These are phyloP conservation scores for Pelecanoides urinatrix DNA, from an alignment of 2,113 vertebrate genomes.

Conservation along the genomic window DNA sequence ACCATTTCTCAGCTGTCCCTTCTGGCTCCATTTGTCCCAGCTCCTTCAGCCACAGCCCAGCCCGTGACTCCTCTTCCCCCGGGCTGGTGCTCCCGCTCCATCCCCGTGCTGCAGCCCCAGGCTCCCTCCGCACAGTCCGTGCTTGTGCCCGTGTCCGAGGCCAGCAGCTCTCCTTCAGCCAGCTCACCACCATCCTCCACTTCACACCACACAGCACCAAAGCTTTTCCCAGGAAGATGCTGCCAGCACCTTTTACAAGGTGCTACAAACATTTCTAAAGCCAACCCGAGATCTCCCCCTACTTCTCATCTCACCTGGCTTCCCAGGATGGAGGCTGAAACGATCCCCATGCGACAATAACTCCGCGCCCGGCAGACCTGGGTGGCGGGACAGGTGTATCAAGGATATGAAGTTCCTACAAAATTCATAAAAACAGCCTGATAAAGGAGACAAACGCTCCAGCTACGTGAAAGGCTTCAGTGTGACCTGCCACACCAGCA, in stretches of 20 bases:
- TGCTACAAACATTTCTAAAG: neutral
- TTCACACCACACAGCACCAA: accelerated
- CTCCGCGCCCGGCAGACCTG: neutral
- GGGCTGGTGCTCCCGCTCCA: accelerated
- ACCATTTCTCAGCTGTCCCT: neutral
- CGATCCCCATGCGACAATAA: accelerated
- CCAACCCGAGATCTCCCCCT: neutral
- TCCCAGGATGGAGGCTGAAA: neutral
- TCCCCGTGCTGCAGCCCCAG: neutral
- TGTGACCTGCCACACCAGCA: neutral
- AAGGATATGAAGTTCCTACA: neutral
- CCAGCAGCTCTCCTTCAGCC: neutral
- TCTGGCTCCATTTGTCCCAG: neutral
- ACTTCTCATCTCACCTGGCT: neutral
- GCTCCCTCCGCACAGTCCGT: neutral
- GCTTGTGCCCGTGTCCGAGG: accelerated
- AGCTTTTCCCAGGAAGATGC: neutral
- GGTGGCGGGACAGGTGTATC: neutral
- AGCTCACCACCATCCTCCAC: neutral
- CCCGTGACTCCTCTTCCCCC: neutral
- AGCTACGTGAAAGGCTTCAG: neutral
- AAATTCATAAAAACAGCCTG: neutral
- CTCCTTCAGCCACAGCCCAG: neutral
- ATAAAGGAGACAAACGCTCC: neutral
- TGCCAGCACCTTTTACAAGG: neutral